phyloP scores from a whole-genome alignment of 2,888 invertebrate genomes.

The Ommatoiulus sabulosus region DNA sequence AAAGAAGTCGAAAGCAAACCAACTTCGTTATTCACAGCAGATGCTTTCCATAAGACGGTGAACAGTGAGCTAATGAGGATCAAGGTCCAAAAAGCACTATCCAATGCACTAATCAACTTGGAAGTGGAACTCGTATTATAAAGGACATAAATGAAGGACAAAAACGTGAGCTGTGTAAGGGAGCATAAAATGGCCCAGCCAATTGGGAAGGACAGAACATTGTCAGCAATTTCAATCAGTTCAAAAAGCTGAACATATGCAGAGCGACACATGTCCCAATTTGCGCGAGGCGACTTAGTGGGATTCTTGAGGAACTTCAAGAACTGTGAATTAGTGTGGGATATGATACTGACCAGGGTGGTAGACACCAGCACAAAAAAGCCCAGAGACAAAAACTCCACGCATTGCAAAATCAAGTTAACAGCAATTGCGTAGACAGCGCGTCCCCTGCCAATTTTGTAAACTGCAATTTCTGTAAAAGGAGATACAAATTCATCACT shows the following conservation, averaged over 20 bases:
- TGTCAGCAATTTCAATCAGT: not conserved
- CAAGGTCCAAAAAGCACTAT: not conserved
- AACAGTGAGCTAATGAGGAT: not conserved
- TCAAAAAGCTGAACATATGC: not conserved
- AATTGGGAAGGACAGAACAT: slow-evolving; percentile 20
- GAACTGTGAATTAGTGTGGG: not conserved
- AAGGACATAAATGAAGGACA: not conserved
- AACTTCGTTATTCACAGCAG: slow-evolving; percentile 37
- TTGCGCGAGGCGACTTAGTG: not conserved
- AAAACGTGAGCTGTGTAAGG: not conserved
- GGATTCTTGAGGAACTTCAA: slow-evolving; percentile 1
- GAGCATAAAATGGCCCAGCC: not conserved
- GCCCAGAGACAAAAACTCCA: not conserved
- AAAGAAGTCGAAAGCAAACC: not conserved
- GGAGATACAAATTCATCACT: not conserved
- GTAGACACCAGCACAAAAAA: not conserved
- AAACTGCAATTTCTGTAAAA: not conserved
- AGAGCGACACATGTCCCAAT: not conserved
- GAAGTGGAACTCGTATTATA: not conserved
- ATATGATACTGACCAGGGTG: not conserved
- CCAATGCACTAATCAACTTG: not conserved
- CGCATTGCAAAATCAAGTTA: not conserved
- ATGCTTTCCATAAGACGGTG: not conserved
- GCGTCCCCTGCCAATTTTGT: not conserved
- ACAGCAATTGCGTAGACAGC: not conserved